Evolutionary conservation across 2,113 vertebrate genomes (phyloP).

Genomic region (Mustela nigripes): DNA sequence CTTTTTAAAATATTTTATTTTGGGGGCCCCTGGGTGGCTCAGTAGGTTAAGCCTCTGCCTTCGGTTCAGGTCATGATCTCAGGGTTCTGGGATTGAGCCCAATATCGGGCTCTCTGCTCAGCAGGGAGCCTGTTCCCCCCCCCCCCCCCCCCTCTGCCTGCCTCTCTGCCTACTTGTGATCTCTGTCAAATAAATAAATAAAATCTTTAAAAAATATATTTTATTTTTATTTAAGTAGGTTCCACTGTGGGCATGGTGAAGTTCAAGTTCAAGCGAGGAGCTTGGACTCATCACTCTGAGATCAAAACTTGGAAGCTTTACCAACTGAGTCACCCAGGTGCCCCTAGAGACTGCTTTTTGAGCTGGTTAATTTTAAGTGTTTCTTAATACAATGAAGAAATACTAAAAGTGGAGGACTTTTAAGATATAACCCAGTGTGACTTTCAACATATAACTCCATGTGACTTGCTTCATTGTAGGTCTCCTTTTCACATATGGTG

Average conservation of each 20-base stretch:
- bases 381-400: not conserved
- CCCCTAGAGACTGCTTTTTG: not conserved
- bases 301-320: not conserved
- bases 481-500: conserved; percentile 97
- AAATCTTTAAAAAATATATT: not conserved
- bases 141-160: too few relatives aligned
- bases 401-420: not conserved
- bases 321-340: not conserved
- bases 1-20: not conserved
- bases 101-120: too few relatives aligned
- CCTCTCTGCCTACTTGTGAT: too few relatives aligned
- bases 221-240: not conserved
- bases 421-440: not conserved
- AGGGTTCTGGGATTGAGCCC: too few relatives aligned
- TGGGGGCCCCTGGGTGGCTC: not conserved
- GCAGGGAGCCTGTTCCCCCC: too few relatives aligned
- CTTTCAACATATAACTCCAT: not conserved
- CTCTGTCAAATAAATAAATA: too few relatives aligned
- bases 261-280: not conserved
- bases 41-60: too few relatives aligned
- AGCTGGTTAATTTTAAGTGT: conserved; percentile 34
- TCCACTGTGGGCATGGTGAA: not conserved
- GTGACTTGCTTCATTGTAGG: conserved; percentile 86
- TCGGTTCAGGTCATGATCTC: too few relatives aligned
- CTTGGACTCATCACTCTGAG: not conserved